Evolutionary conservation across 1,140 invertebrate genomes (phyloP), one percentile per base, ranked within the genome.

Genomic region (Sycobia sp.): DNA sequence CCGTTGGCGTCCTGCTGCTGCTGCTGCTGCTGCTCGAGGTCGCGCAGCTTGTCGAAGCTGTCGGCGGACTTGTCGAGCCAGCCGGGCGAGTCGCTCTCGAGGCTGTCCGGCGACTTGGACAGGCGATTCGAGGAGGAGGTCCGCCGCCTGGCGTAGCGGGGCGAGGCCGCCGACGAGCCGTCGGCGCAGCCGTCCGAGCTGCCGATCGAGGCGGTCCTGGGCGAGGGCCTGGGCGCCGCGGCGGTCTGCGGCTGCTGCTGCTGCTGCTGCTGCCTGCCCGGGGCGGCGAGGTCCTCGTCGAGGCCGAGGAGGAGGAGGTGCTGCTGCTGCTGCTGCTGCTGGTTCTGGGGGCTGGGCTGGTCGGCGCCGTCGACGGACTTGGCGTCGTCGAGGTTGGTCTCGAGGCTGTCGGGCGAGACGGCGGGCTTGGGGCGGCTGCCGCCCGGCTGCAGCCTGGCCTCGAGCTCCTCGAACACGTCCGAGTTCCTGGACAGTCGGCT

Each of bases 321-420:
- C 53, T 34, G 20, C 18, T 10, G 20, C 22, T 32, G 7, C 18
- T 22, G 20, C 39, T 9, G 4, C 39, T 9, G 8, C 57, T 18
- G 11, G 55, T 56, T 39, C 44, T 13, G 29, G 3, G 55, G 62
- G 13, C 41, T 58, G 0, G 66, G 57, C 23, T 56, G 34, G 4
- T 47, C 32, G n/a, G 27, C 14, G 8, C 29, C n/a, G 5, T 34
- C 27, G 16, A 7, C 1, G 2, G 3, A 4, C 18, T 11, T 23
- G 1, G 5, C 5, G 8, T 2, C 14, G 1, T 70, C 69, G 2
- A 62, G 63, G 11, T 56, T 60, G 10, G 67, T 54, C 7, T 76
- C 76, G 34, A 82, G 53, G 46, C 78, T 81, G 51, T 82, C 80
- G 0, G 78, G 79, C 0, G 80, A 82, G 7, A 78, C 46, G 0